phyloP scores from a whole-genome alignment of 2,888 invertebrate species.

The Spilosoma lubricipeda region DNA sequence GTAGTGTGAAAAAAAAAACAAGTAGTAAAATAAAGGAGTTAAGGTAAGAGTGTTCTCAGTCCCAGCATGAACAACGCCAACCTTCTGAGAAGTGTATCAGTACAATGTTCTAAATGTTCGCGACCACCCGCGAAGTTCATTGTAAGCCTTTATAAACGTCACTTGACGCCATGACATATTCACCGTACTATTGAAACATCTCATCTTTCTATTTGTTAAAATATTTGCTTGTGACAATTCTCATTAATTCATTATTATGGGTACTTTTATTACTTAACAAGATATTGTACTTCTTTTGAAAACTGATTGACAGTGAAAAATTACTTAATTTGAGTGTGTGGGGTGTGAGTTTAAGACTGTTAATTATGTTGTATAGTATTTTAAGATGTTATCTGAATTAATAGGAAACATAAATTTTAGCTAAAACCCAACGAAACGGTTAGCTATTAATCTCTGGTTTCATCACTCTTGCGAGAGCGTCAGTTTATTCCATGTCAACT shows the following conservation, averaged over 20 bases:
- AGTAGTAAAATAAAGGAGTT: neutral
- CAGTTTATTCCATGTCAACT: too few relatives aligned
- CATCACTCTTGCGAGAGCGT: too few relatives aligned
- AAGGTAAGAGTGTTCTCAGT: conserved; percentile 3
- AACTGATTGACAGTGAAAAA: neutral
- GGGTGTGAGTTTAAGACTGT: neutral
- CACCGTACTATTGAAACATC: conserved; percentile 59
- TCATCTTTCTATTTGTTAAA: conserved; percentile 53
- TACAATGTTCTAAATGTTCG: conserved; percentile 61
- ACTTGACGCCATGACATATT: conserved; percentile 61
- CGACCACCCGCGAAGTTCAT: conserved; percentile 79
- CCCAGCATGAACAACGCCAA: conserved; percentile 44
- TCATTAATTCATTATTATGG: conserved; percentile 25
- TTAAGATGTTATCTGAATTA: neutral
- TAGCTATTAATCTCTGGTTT: too few relatives aligned
- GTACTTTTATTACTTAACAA: neutral
- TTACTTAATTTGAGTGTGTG: too few relatives aligned
- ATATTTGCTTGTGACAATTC: conserved; percentile 45
- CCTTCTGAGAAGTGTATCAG: conserved; percentile 79
- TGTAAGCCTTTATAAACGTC: conserved; percentile 67
- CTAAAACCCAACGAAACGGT: too few relatives aligned
- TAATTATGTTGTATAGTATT: too few relatives aligned
- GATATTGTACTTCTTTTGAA: neutral
- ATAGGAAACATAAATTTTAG: too few relatives aligned
- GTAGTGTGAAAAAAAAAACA: neutral